These are phyloP conservation scores for Artemia sinica DNA, from an alignment of 2,888 invertebrate genomes.

Conservation along the genomic window DNA sequence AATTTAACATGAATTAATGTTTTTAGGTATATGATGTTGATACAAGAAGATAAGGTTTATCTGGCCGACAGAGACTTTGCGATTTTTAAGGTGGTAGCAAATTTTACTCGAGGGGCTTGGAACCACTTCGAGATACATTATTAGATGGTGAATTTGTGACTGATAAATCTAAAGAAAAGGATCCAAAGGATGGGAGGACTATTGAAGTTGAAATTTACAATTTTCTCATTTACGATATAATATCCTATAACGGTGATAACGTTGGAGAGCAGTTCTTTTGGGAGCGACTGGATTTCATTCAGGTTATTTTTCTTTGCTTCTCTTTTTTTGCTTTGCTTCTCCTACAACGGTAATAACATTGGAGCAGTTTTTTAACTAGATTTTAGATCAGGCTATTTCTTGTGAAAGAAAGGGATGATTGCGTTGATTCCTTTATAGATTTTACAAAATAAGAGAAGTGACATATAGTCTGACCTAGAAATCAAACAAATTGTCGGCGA, in stretches of 20 bases:
- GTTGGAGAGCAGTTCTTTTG: slow-evolving; percentile 62
- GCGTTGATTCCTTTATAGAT: too few relatives aligned
- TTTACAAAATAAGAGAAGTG: too few relatives aligned
- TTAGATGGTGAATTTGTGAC: slow-evolving; percentile 63
- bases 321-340: too few relatives aligned
- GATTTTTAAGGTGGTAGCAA: slow-evolving; percentile 61
- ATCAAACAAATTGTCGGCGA: too few relatives aligned
- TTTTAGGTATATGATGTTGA: slow-evolving; percentile 77
- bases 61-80: slow-evolving; percentile 90
- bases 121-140: slow-evolving; percentile 54
- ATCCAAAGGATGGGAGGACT: slow-evolving; percentile 35
- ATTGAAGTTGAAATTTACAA: slow-evolving; percentile 49
- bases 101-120: slow-evolving; percentile 50
- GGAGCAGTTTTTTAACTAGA: too few relatives aligned
- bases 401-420: too few relatives aligned
- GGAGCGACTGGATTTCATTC: slow-evolving; percentile 54
- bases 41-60: slow-evolving; percentile 69
- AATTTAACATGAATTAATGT: background rate
- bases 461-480: too few relatives aligned
- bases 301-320: slow-evolving; percentile 29
- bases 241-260: slow-evolving; percentile 59
- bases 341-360: too few relatives aligned
- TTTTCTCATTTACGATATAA: slow-evolving; percentile 84
- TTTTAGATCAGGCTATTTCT: too few relatives aligned
- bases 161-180: slow-evolving; percentile 89